Conservation (phyloP, 2,888 invertebrate genomes). For the Volucella zonaria region DNA sequence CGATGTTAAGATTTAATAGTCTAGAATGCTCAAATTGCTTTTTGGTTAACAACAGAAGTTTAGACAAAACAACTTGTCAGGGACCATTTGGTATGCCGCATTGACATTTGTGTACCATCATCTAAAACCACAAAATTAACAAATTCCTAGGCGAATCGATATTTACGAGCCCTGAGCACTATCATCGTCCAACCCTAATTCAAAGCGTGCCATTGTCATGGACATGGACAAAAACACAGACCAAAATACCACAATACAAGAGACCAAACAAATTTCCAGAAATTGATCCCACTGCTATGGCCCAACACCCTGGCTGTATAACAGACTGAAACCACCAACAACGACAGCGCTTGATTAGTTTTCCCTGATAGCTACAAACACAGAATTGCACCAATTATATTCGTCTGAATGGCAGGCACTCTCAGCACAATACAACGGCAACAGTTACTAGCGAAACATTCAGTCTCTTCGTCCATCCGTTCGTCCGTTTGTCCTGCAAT, state of each 20-base stretch:
- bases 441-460: slow-evolving; percentile 21
- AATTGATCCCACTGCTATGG: slow-evolving; percentile 23
- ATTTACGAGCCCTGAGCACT: slow-evolving; percentile 34
- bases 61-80: slow-evolving; percentile 7
- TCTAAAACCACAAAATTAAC: slow-evolving; percentile 15
- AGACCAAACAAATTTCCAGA: slow-evolving; percentile 41
- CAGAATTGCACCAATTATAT: slow-evolving; percentile 71
- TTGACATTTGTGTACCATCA: neutral
- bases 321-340: slow-evolving; percentile 26
- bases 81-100: neutral
- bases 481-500: no score
- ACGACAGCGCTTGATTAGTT: slow-evolving; percentile 65
- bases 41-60: neutral
- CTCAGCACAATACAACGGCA: slow-evolving; percentile 18
- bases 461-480: neutral
- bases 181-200: slow-evolving; percentile 31
- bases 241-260: slow-evolving; percentile 14
- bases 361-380: slow-evolving; percentile 69
- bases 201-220: slow-evolving; percentile 46
- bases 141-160: slow-evolving; percentile 50
- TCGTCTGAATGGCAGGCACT: slow-evolving; percentile 68
- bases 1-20: neutral
- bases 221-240: slow-evolving; percentile 32
- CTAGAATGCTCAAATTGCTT: slow-evolving; percentile 8
- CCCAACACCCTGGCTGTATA: slow-evolving; percentile 35